These are phyloP conservation scores for Falco peregrinus DNA, from an alignment of 2,797 vertebrate genomes.

Conservation along the genomic window DNA sequence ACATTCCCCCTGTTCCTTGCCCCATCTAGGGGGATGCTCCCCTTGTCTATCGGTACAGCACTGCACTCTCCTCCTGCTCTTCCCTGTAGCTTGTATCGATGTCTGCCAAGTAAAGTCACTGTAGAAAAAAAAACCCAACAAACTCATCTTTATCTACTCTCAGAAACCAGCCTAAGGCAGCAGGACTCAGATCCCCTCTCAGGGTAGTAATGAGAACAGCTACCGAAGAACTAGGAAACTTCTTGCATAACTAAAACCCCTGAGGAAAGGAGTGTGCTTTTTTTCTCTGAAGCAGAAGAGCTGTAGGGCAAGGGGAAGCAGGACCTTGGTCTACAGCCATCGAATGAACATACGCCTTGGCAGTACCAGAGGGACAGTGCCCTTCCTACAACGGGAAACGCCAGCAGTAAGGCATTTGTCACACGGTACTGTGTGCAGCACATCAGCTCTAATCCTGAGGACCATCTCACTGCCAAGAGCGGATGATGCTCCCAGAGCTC, in stretches of 20 bases:
- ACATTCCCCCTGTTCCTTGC: neutral
- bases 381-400: neutral
- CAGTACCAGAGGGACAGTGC: neutral
- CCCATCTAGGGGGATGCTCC: neutral
- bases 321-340: neutral
- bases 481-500: neutral
- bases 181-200: neutral
- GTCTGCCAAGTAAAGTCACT: neutral
- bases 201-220: neutral
- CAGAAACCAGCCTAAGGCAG: constrained; percentile 1
- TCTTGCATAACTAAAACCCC: neutral
- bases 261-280: neutral
- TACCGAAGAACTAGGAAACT: neutral
- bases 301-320: neutral
- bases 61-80: neutral
- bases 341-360: neutral
- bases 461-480: neutral
- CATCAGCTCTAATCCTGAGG: neutral
- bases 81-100: neutral
- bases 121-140: neutral
- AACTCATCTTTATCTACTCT: neutral
- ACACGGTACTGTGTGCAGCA: neutral
- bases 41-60: neutral
- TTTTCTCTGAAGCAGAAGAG: constrained; percentile 30
- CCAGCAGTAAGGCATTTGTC: neutral